Base-by-base conservation (phyloP, 2,113 vertebrate genomes). In the Plotosus lineatus region DNA sequence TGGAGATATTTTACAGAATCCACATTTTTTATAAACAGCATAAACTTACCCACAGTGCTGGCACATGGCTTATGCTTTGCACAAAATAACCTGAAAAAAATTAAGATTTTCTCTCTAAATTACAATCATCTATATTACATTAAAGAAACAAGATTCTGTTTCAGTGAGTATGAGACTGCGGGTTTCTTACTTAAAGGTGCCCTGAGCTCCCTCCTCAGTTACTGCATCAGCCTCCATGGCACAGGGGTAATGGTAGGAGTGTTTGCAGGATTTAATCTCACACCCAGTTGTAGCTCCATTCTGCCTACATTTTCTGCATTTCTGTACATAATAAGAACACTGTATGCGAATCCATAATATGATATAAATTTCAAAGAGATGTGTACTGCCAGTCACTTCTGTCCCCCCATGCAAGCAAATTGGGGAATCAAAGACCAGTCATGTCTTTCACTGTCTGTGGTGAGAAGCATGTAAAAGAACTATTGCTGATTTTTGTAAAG, bases 211-310 rank as follows among this genome's bases (percentile, higher is more conserved):
- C 36, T 91, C 89, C 11, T 76, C 0, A 0, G 0, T 0, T 4
- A 3, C 0, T 0, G 90, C 91, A 2, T 51, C 21, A 0, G 48
- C 84, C 12, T 84, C 0, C 0, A 88, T 9, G 1, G 92, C 91
- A 85, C 94, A 94, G 0, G 89, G 91, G 82, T 90, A 94, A 85
- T 94, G 94, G 86, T 88, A 94, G 11, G 89, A 91, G 79, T 75
- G 92, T 23, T 75, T 85, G 60, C 93, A 94, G 1, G 68, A 63
- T 42, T 1, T 28, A 19, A 87, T 6, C 31, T 93, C 92, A 87
- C 93, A 94, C 0, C 94, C 94, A 3, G 83, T 89, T 36, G 91
- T 92, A 42, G 92, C 94, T 0, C 92, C 92, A 0, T 0, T 88
- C 48, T 5, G 77, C 48, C 56, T 84, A 72, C 93, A 94, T 1